Evolutionary conservation across 2,113 vertebrate species (phyloP).

Genomic region (Pseudorectes ferrugineus): DNA sequence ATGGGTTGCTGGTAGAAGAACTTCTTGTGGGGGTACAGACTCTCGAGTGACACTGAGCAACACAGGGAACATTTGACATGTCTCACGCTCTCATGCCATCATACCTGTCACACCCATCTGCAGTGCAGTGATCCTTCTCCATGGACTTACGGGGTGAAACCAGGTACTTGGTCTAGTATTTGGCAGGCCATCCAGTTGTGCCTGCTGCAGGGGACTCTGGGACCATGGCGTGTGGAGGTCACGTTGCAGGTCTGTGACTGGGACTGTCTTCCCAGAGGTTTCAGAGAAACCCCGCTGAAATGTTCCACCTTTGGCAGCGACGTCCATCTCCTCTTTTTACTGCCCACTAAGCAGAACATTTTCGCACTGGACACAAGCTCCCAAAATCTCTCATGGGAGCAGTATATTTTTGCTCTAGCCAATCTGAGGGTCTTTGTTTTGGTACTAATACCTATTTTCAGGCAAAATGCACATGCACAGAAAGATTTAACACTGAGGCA

Average conservation of each 20-base stretch:
- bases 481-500: neutral
- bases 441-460: neutral
- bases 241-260: neutral
- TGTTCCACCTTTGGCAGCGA: neutral
- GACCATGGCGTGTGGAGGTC: fast-evolving
- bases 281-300: neutral
- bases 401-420: neutral
- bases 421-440: neutral
- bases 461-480: neutral
- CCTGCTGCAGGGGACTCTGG: neutral
- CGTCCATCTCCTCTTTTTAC: neutral
- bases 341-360: neutral
- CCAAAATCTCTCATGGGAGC: neutral
- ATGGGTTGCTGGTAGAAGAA: neutral
- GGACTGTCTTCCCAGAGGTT: neutral
- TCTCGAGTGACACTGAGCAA: fast-evolving
- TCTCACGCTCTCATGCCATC: fast-evolving
- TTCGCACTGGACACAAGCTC: neutral
- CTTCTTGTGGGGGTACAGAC: neutral
- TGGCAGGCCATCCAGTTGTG: neutral
- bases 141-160: fast-evolving
- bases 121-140: neutral
- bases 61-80: neutral
- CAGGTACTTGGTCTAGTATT: neutral
- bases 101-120: neutral